Evolutionary conservation across 2,797 vertebrate genomes (phyloP).

Genomic region (Avahi laniger): DNA sequence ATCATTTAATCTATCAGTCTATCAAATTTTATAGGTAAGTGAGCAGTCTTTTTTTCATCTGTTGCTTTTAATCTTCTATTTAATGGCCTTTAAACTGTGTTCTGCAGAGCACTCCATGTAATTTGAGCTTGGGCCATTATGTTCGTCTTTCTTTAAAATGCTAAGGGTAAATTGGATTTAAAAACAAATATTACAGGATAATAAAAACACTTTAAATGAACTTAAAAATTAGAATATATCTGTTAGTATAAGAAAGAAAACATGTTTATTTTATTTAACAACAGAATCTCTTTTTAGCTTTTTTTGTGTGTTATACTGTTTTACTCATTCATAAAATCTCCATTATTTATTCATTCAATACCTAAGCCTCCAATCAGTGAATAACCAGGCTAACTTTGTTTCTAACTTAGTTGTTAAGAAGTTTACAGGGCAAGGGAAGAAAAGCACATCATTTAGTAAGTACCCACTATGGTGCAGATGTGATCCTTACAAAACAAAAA

Average conservation of each 20-base stretch:
- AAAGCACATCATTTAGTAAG: background rate
- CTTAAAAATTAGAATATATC: background rate
- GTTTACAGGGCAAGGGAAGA: background rate
- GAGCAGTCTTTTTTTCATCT: background rate
- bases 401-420: background rate
- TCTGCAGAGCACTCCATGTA: background rate
- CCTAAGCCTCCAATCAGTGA: background rate
- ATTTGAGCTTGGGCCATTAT: conserved; percentile 30
- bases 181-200: conserved; percentile 1
- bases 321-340: conserved; percentile 1
- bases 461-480: background rate
- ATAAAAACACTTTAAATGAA: conserved; percentile 29
- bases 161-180: conserved; percentile 11
- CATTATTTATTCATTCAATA: background rate
- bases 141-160: conserved; percentile 54
- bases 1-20: background rate
- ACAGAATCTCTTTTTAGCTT: background rate
- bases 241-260: background rate
- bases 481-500: background rate
- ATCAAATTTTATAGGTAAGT: conserved; percentile 33
- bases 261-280: background rate
- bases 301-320: background rate
- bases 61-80: conserved; percentile 53
- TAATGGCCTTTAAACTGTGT: conserved; percentile 48
- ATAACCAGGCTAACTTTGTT: background rate